These are phyloP conservation scores for Aelia acuminata DNA, from an alignment of 2,888 invertebrate genomes.

Conservation along the genomic window DNA sequence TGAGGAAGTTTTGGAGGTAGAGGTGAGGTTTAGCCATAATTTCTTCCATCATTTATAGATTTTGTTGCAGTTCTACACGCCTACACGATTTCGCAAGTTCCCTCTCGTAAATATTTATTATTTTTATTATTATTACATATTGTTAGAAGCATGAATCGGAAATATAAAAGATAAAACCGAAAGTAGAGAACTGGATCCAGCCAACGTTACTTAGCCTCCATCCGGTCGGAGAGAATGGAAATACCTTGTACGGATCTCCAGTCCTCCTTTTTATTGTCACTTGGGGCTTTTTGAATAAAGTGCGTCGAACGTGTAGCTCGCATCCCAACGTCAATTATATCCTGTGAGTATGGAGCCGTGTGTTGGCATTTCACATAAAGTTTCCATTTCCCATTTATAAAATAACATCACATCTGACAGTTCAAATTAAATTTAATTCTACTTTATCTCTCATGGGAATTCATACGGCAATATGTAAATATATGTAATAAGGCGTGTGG, in stretches of 20 bases:
- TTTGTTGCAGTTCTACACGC: too few relatives aligned
- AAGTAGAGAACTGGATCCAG: background rate
- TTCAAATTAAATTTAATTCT: background rate
- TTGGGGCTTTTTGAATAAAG: background rate
- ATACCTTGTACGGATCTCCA: constrained; percentile 17
- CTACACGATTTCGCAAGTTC: too few relatives aligned
- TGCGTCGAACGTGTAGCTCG: background rate
- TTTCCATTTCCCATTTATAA: background rate
- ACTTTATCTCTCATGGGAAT: background rate
- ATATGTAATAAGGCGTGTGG: background rate
- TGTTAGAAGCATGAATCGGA: background rate
- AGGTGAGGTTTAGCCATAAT: too few relatives aligned
- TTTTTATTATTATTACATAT: background rate
- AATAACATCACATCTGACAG: constrained; percentile 1
- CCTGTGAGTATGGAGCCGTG: background rate
- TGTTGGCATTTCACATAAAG: background rate
- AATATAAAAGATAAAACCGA: background rate
- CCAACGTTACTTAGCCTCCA: background rate
- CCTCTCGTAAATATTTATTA: too few relatives aligned
- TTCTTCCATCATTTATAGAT: too few relatives aligned
- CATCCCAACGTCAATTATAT: constrained; percentile 29
- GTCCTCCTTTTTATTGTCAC: constrained; percentile 22
- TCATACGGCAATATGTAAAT: background rate
- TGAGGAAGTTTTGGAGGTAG: too few relatives aligned
- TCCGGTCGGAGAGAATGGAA: background rate